Evolutionary conservation across 2,888 invertebrate species (phyloP).

Genomic region (Formica aserva): DNA sequence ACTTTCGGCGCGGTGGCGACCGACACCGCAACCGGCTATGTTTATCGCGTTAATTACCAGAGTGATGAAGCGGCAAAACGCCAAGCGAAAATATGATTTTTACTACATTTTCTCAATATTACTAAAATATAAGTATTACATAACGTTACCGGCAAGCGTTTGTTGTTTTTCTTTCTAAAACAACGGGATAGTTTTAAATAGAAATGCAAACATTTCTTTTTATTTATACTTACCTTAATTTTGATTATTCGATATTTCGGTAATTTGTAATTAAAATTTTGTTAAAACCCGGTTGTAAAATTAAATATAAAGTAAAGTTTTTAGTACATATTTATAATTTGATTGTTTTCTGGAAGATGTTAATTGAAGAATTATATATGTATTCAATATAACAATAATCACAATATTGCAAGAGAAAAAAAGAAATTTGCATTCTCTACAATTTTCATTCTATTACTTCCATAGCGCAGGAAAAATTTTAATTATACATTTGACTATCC

Average conservation of each 20-base stretch:
- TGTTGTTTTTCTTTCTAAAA: neutral
- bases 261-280: neutral
- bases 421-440: neutral
- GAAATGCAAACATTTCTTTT: neutral
- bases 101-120: neutral
- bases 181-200: neutral
- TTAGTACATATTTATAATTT: neutral
- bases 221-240: neutral
- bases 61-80: constrained; percentile 12
- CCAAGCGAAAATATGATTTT: neutral
- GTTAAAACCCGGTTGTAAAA: neutral
- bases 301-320: neutral
- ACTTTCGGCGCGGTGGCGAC: constrained; percentile 32
- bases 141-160: neutral
- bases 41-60: constrained; percentile 46
- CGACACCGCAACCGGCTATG: constrained; percentile 21
- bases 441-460: neutral
- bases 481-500: neutral
- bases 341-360: neutral
- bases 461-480: neutral
- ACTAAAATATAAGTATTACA: neutral
- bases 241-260: neutral
- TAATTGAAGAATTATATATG: neutral
- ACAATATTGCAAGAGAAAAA: neutral
- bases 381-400: neutral